These are phyloP conservation scores for Cylindroiulus punctatus DNA, from an alignment of 2,888 invertebrate species.

Conservation along the genomic window DNA sequence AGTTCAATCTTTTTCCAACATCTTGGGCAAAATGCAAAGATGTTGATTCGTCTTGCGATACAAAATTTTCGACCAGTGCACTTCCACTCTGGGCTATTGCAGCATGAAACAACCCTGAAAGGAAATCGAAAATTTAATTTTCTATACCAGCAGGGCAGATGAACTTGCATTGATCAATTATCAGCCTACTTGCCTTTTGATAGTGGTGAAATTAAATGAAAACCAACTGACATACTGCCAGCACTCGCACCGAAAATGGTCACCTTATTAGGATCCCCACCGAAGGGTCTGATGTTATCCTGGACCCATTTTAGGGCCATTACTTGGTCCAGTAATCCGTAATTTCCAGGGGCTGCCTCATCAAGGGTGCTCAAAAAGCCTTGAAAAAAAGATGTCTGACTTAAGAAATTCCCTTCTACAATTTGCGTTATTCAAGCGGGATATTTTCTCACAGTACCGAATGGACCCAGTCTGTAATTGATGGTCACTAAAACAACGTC, in stretches of 20 bases:
- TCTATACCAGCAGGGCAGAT: no score
- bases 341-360: background rate
- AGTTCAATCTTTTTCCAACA: background rate
- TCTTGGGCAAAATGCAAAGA: background rate
- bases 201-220: background rate
- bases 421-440: no score
- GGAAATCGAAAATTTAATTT: background rate
- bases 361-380: conserved; percentile 2
- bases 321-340: background rate
- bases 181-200: background rate
- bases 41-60: background rate
- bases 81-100: background rate
- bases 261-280: background rate
- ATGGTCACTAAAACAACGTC: conserved; percentile 45
- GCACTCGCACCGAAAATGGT: background rate
- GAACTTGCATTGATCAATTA: background rate
- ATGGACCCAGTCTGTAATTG: conserved; percentile 52
- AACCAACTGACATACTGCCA: background rate
- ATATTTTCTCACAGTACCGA: no score
- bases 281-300: background rate
- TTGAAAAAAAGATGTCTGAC: background rate
- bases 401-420: no score
- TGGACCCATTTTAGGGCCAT: background rate
- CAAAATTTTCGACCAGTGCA: background rate
- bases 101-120: background rate